Base-by-base conservation (phyloP, 2,113 vertebrate species). In the Piprites chloris region DNA sequence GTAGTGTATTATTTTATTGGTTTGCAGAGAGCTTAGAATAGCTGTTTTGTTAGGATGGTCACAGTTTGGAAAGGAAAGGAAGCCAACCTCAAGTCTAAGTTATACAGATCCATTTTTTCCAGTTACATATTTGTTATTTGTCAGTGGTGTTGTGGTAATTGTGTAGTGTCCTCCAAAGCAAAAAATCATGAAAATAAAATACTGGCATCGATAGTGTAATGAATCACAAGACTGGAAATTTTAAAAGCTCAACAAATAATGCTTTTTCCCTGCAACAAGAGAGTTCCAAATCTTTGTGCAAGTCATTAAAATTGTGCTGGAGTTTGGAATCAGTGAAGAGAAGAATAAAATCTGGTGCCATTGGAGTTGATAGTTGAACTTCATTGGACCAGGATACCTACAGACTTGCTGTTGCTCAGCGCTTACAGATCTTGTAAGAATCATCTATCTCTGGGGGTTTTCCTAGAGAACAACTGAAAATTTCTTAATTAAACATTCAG, bases 151-250 rank as follows among this genome's bases (percentile, higher is more conserved):
- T 63, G 28, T 75, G 41, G 17, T 46, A 75, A 58, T 58, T 82
- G 9, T 19, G 22, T 50, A n/a, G 22, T 12, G 20, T 39, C 44
- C 42, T 74, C 61, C 83, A 58, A 77, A 85, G 20, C 69, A 89
- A 73, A 27, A 28, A 9, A 27, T 30, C 5, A 35, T n/a, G n/a
- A 56, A 67, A 92, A 52, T 39, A 44, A 85, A 82, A 58, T 7
- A 17, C 4, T 20, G 26, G 24, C 0, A 0, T 76, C 49, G 23
- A 13, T 73, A n/a, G 21, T 1, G 0, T 35, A 49, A 53, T 47
- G 55, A 85, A 32, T 46, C 14, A 27, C 0, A 2, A 58, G 42
- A 44, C 9, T n/a, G 24, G 21, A 62, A 62, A 33, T 52, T 65
- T 21, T 18, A 56, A 49, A 69, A 87, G 30, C 8, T n/a, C 20